Evolutionary conservation across 2,113 vertebrate genomes (phyloP), one percentile per base, ranked within the genome.

Genomic region (Ammodytes marinus): DNA sequence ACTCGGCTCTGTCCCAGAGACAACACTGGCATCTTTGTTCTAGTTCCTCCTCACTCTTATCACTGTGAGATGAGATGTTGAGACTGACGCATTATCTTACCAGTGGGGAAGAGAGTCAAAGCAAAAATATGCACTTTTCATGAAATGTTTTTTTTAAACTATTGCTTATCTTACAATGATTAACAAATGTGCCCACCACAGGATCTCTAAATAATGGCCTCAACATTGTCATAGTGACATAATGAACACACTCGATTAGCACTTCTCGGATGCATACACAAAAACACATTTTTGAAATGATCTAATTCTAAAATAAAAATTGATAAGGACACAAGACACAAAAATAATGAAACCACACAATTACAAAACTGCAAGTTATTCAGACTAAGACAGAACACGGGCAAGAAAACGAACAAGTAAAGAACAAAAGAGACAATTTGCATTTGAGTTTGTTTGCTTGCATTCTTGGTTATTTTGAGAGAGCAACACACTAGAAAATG

Each of bases 21-120:
- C 87, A 85, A 93, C 91, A 93, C 76, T 89, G 90, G 43, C 1
- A 55, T 88, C 91, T 91, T 93, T 94, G 93, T 94, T 86, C 71
- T 39, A 54, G 76, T 60, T 74, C 58, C 79, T 83, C 65, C 52
- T 75, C 80, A 43, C 61, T 90, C 79, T 86, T 89, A 90, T 93
- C 86, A 88, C 65, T 77, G 67, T 5, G 40, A 86, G 86, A 86
- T 69, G 45, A 63, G 49, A 27, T 27, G 27, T 27, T 27, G 68
- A 79, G 72, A 75, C 54, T 61, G 77, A 84, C 3, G 43, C 71
- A 77, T 78, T 27, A 27, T 27, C 27, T 27, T 27, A 27, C 27
- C 2, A 27, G 27, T 27, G 27, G 27, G 27, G 27, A 27, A 27
- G 27, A 27, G 27, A 27, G 27, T 27, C 27, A 27, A 27, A 27